Percentiles rank a stretch among this genome's conserved stretches.
Evolutionary conservation across 2,888 invertebrate genomes (phyloP).

Genomic region (Pogonocherus hispidulus): DNA sequence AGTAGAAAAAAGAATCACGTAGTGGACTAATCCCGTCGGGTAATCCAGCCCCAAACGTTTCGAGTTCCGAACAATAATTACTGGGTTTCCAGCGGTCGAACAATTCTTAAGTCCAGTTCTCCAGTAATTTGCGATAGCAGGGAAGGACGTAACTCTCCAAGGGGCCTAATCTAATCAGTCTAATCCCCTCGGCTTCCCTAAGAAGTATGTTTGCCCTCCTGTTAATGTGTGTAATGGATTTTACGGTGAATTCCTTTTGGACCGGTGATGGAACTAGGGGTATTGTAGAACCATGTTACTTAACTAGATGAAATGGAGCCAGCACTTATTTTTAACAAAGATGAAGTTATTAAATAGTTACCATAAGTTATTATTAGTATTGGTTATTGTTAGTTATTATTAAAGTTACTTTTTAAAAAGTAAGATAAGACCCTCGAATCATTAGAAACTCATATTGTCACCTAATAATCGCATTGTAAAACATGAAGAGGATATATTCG

Average conservation of each 20-base stretch:
- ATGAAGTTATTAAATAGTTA: too few relatives aligned
- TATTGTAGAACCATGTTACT: not conserved
- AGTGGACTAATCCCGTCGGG: not conserved
- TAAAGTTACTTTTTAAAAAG: too few relatives aligned
- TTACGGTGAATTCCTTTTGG: not conserved
- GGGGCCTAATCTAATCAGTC: not conserved
- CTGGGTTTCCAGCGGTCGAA: not conserved
- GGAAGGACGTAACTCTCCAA: not conserved
- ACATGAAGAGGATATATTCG: too few relatives aligned
- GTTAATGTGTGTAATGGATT: not conserved
- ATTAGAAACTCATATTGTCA: too few relatives aligned
- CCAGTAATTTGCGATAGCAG: constrained; percentile 1
- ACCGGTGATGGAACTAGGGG: not conserved
- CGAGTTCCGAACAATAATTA: not conserved
- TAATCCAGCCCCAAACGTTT: not conserved
- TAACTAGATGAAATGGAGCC: too few relatives aligned
- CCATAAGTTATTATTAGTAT: too few relatives aligned
- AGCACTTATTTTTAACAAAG: too few relatives aligned
- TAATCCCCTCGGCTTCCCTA: not conserved
- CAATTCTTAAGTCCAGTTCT: not conserved
- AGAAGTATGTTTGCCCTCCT: not conserved
- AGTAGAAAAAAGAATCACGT: not conserved
- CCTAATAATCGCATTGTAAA: too few relatives aligned
- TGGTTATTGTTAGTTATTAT: too few relatives aligned
- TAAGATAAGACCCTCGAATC: too few relatives aligned